Evolutionary conservation across 2,113 vertebrate genomes (phyloP).

Genomic region (Nymphicus hollandicus): DNA sequence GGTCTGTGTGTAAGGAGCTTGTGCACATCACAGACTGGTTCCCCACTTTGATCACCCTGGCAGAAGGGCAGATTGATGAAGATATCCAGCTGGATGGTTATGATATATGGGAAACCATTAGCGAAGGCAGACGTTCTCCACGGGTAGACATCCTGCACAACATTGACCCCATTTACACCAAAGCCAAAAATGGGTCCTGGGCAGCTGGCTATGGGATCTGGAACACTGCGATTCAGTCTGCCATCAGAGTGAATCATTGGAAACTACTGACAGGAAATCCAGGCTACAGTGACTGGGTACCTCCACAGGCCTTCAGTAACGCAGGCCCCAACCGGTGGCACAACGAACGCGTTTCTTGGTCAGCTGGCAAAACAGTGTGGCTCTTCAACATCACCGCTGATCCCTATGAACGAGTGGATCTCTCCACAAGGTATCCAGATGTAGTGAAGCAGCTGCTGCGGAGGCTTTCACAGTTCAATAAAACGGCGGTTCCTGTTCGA

Average conservation of each 20-base stretch:
- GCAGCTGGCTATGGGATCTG: conserved; percentile 92
- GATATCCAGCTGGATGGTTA: conserved; percentile 89
- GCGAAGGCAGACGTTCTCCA: conserved; percentile 90
- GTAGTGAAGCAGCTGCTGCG: conserved; percentile 88
- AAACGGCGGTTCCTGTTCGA: conserved; percentile 88
- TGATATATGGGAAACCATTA: conserved; percentile 95
- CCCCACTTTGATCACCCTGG: conserved; percentile 90
- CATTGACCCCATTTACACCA: conserved; percentile 93
- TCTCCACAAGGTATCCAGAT: conserved; percentile 84
- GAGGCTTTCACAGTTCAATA: conserved; percentile 87
- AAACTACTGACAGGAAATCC: conserved; percentile 94
- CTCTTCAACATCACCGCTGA: conserved; percentile 96
- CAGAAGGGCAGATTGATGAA: conserved; percentile 88
- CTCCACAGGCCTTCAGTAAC: conserved; percentile 91
- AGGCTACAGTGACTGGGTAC: conserved; percentile 94
- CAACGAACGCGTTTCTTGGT: conserved; percentile 84
- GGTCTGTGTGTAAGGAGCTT: conserved; percentile 85
- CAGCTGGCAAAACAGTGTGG: conserved; percentile 91
- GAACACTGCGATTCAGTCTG: conserved; percentile 94
- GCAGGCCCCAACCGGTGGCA: conserved; percentile 86
- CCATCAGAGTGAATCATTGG: conserved; percentile 92
- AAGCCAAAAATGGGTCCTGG: conserved; percentile 92
- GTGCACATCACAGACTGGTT: conserved; percentile 98
- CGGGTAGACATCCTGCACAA: conserved; percentile 95
- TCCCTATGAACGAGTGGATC: conserved; percentile 91